Evolutionary conservation across 2,113 vertebrate species (phyloP).

Genomic region (Microtus pennsylvanicus): DNA sequence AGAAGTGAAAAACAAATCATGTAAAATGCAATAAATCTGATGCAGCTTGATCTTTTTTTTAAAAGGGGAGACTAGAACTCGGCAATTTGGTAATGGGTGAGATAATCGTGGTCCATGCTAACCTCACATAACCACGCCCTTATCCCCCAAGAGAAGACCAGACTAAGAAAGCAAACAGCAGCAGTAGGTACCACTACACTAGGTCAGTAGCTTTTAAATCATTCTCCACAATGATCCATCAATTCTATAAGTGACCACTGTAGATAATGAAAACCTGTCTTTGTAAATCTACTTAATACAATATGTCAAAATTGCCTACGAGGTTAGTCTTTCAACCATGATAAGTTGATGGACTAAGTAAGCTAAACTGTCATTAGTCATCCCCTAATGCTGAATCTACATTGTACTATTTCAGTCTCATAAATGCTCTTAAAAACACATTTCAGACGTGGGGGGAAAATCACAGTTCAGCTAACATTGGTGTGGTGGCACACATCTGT

Average conservation of each 20-base stretch:
- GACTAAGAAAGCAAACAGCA: neutral
- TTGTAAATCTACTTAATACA: neutral
- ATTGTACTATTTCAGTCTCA: neutral
- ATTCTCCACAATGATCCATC: neutral
- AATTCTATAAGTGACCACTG: neutral
- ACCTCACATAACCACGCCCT: neutral
- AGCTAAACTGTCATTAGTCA: neutral
- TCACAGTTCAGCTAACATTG: neutral
- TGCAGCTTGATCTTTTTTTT: neutral
- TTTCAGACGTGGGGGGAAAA: neutral
- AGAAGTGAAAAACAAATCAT: neutral
- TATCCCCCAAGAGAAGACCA: neutral
- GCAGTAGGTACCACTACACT: neutral
- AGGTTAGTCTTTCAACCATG: neutral
- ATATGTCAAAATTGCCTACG: neutral
- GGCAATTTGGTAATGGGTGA: neutral
- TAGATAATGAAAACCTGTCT: neutral
- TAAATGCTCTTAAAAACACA: slow-evolving; percentile 46
- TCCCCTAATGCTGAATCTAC: neutral
- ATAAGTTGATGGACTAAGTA: neutral
- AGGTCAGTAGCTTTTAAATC: neutral
- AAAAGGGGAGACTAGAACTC: neutral
- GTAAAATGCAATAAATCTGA: neutral
- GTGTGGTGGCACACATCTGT: neutral
- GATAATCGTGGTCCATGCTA: neutral